A percentile compares a stretch with the other conserved stretches of the same genome.
These are phyloP conservation scores for Telenomus remus DNA, from an alignment of 1,140 invertebrate genomes.

Conservation along the genomic window DNA sequence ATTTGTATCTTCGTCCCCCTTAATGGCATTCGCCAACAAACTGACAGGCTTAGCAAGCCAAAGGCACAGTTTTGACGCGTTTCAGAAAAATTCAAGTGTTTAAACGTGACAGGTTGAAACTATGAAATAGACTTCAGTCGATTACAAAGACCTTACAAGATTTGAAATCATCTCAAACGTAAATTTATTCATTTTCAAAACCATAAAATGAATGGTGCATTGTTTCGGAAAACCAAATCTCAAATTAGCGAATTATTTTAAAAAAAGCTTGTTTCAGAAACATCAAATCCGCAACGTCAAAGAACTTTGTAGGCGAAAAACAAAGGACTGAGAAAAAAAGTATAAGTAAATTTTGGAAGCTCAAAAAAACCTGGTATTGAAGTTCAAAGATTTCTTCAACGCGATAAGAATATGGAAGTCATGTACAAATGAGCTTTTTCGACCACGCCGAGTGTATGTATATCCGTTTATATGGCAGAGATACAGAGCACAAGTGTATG, in stretches of 20 bases:
- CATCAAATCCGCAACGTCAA: constrained; percentile 30
- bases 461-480: constrained; percentile 24
- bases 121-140: too few relatives aligned
- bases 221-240: too few relatives aligned
- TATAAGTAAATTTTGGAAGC: constrained; percentile 40
- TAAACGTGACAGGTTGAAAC: too few relatives aligned
- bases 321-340: constrained; percentile 25
- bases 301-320: constrained; percentile 28
- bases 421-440: constrained; percentile 57
- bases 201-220: too few relatives aligned
- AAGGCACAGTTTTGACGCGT: not conserved
- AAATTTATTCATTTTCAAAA: too few relatives aligned
- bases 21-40: constrained; percentile 27
- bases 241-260: too few relatives aligned
- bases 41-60: constrained; percentile 12
- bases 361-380: too few relatives aligned
- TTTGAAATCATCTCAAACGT: too few relatives aligned
- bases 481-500: constrained; percentile 55
- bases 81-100: constrained; percentile 18
- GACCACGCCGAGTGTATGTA: constrained; percentile 20
- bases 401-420: constrained; percentile 46
- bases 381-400: constrained; percentile 35
- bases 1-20: constrained; percentile 33
- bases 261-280: too few relatives aligned
- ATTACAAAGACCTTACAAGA: too few relatives aligned